Evolutionary conservation across 2,113 vertebrate species (phyloP).

Genomic region (Mormoops blainvillei): DNA sequence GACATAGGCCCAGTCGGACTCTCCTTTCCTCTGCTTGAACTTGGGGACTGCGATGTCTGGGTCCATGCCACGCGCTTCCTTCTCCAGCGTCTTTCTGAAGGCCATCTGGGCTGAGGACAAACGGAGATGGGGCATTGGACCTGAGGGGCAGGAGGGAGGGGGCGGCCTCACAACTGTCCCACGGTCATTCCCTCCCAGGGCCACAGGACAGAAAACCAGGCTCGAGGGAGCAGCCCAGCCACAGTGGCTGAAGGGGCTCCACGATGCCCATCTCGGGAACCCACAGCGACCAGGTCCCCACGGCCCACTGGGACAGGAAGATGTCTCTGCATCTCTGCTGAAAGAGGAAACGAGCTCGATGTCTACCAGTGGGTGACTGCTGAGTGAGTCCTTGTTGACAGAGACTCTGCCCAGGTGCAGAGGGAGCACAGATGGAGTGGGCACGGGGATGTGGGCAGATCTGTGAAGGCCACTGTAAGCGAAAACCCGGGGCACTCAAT

Average conservation of each 20-base stretch:
- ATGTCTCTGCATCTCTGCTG: accelerated
- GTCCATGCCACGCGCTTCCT: slow-evolving; percentile 49
- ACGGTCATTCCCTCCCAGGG: neutral
- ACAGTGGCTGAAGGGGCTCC: neutral
- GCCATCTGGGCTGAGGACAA: slow-evolving; percentile 48
- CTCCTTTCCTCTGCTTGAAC: slow-evolving; percentile 82
- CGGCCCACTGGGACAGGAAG: neutral
- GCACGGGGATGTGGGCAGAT: accelerated
- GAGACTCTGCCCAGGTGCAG: neutral
- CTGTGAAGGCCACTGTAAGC: neutral
- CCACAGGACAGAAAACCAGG: neutral
- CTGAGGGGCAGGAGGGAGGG: accelerated
- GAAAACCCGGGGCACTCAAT: neutral
- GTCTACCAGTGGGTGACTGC: accelerated
- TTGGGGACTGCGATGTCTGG: slow-evolving; percentile 81
- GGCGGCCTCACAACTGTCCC: neutral
- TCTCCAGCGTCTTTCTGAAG: slow-evolving; percentile 55
- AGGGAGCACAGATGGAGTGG: accelerated
- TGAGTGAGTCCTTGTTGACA: neutral
- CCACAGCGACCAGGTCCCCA: neutral
- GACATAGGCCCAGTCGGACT: slow-evolving; percentile 82
- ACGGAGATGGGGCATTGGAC: neutral
- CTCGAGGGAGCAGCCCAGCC: neutral
- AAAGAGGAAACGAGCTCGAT: neutral
- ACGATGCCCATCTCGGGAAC: neutral